A percentile compares a stretch with the other conserved stretches of the same genome.
Conservation (phyloP, 1,140 invertebrate species). For the Pectinophora gossypiella region DNA sequence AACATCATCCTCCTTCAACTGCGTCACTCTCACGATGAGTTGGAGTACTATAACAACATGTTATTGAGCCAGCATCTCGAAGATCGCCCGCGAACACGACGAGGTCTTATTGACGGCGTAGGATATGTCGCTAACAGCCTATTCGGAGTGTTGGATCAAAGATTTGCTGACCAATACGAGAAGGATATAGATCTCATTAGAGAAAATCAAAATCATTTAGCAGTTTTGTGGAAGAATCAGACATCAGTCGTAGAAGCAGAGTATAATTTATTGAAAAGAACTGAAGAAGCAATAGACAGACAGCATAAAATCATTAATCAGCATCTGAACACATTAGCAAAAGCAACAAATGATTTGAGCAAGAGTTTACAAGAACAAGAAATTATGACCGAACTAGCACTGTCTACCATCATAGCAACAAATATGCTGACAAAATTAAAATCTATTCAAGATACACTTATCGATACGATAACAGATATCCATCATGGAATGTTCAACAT, state of each 20-base stretch:
- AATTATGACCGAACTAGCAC: conserved; percentile 10
- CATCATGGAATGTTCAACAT: conserved; percentile 17
- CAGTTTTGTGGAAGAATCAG: conserved; percentile 9
- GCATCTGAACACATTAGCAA: not conserved
- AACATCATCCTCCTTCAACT: conserved; percentile 13
- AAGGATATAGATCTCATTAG: conserved; percentile 6
- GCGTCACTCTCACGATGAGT: conserved; percentile 15
- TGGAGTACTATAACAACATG: conserved; percentile 16
- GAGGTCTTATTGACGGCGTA: conserved; percentile 23
- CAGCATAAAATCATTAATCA: conserved; percentile 13
- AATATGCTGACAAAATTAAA: conserved; percentile 14
- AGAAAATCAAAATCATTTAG: conserved; percentile 12
- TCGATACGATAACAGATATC: conserved; percentile 16
- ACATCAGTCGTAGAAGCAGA: conserved; percentile 9
- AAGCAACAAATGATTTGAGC: not conserved
- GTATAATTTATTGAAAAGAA: conserved; percentile 10
- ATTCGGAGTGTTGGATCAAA: conserved; percentile 12
- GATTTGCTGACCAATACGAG: conserved; percentile 13
- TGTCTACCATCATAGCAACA: conserved; percentile 9
- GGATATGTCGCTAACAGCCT: conserved; percentile 18
- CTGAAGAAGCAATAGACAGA: conserved; percentile 6
- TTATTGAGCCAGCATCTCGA: conserved; percentile 6
- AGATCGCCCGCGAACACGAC: conserved; percentile 4
- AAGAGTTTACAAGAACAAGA: conserved; percentile 8
- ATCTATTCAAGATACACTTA: conserved; percentile 11